Evolutionary conservation across 1,140 invertebrate genomes (phyloP), one percentile per base, ranked within the genome.

Genomic region (Pomacea maculata): DNA sequence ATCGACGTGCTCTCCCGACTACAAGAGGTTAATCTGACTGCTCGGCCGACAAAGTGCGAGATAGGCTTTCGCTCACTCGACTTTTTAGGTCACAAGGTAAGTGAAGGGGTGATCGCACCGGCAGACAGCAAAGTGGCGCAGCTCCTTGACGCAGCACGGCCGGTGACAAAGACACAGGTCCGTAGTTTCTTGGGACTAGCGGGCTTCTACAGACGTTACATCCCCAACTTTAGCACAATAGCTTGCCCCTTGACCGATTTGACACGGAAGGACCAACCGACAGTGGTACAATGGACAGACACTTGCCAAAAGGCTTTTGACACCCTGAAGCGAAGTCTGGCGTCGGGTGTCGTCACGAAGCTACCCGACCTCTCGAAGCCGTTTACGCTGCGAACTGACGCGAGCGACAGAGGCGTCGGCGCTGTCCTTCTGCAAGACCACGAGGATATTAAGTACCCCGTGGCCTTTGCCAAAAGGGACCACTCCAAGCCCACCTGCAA

Each of bases 131-230:
- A 86, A 67, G 71, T 83, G 21, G 79, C 86, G 74, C 86, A 88
- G 11, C 88, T 93, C 21, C 21, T 80, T 55, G 80, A 89, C 7
- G 88, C 84, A n/a, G 84, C 87, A 19, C 64, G 61, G 8, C 92
- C 92, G 15, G 63, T 87, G 83, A 89, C 85, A 82, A 75, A 88
- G 17, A 91, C 90, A 76, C 85, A 92, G 57, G 21, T 93, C 1
- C 81, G 89, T 55, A 82, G 90, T 76, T 93, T 93, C 79, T 80
- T 92, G 19, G 92, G 92, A 1, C 88, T 92, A 68, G 86, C 90
- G 3, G 88, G 89, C 55, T 93, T 91, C 84, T 93, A 93, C 84
- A 82, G 87, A 6, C 88, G 87, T 77, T 93, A 93, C 82, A 84
- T 92, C n/a, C 86, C 81, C 10, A 88, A 89, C 75, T 87, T 90